phyloP scores from a whole-genome alignment of 2,888 invertebrate genomes.

The Arge pagana region DNA sequence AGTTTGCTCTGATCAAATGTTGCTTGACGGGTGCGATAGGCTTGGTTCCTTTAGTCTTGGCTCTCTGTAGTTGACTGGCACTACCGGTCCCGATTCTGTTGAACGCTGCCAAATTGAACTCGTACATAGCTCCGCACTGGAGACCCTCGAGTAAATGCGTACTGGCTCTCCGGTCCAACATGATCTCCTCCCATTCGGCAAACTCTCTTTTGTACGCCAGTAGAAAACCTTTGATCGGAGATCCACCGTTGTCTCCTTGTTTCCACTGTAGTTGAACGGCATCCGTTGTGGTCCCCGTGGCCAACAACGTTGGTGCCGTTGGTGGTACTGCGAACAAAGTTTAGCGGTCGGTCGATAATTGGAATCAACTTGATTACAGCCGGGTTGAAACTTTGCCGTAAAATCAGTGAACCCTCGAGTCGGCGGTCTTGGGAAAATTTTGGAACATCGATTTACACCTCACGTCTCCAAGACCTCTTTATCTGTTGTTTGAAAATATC shows the following conservation, averaged over 20 bases:
- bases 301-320: conserved; percentile 60
- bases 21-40: conserved; percentile 54
- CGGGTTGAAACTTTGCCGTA: no score
- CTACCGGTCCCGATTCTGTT: conserved; percentile 57
- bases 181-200: conserved; percentile 63
- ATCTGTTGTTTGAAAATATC: no score
- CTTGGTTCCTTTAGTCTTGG: conserved; percentile 56
- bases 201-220: conserved; percentile 61
- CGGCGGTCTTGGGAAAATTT: no score
- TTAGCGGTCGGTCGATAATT: conserved; percentile 45
- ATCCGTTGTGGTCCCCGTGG: conserved; percentile 60
- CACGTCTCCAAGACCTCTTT: no score
- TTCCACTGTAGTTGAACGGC: conserved; percentile 64
- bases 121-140: conserved; percentile 56
- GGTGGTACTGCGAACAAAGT: conserved; percentile 63
- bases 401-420: no score
- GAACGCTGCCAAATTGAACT: conserved; percentile 56
- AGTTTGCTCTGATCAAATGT: conserved; percentile 51
- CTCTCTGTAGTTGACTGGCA: conserved; percentile 54
- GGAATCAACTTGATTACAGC: no score
- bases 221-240: conserved; percentile 62
- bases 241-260: conserved; percentile 62
- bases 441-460: no score
- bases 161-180: conserved; percentile 57
- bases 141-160: conserved; percentile 53